phyloP scores from a whole-genome alignment of 2,888 invertebrate species.

The Agrochola circellaris region DNA sequence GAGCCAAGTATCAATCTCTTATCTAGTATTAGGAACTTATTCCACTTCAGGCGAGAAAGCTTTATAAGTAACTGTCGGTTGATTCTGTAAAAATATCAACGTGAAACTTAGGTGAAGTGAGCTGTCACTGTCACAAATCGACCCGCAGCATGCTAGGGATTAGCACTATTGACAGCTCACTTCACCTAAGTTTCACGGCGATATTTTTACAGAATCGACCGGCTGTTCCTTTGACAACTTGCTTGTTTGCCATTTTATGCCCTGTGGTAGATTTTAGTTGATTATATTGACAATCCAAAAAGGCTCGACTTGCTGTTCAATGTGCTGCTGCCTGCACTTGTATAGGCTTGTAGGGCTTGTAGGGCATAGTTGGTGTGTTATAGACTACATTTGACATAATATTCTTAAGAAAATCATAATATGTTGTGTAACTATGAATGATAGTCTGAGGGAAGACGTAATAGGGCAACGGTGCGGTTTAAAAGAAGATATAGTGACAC shows the following conservation, averaged over 20 bases:
- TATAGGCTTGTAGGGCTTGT: too few species aligned
- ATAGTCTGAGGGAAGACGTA: background rate
- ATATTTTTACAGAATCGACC: too few species aligned
- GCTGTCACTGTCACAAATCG: too few species aligned
- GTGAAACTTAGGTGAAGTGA: too few species aligned
- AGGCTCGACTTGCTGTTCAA: background rate
- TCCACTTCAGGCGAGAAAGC: conserved; percentile 32
- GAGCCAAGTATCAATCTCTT: conserved; percentile 54
- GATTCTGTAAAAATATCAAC: too few species aligned
- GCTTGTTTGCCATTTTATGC: conserved; percentile 14
- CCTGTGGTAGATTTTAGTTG: conserved; percentile 2
- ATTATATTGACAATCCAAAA: conserved; percentile 11
- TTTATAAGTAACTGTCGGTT: background rate
- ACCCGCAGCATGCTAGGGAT: too few species aligned
- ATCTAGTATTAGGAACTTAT: conserved; percentile 22
- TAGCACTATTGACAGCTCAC: too few species aligned
- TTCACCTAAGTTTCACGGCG: too few species aligned
- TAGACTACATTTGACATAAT: too few species aligned
- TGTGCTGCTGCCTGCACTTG: background rate
- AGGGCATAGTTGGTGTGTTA: too few species aligned
- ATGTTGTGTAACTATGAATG: background rate
- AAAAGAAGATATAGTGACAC: background rate
- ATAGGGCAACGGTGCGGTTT: background rate
- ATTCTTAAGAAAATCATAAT: too few species aligned
- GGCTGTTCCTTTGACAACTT: background rate